Conservation (phyloP, 2,888 invertebrate genomes). For the Macrostomum cliftonense region DNA sequence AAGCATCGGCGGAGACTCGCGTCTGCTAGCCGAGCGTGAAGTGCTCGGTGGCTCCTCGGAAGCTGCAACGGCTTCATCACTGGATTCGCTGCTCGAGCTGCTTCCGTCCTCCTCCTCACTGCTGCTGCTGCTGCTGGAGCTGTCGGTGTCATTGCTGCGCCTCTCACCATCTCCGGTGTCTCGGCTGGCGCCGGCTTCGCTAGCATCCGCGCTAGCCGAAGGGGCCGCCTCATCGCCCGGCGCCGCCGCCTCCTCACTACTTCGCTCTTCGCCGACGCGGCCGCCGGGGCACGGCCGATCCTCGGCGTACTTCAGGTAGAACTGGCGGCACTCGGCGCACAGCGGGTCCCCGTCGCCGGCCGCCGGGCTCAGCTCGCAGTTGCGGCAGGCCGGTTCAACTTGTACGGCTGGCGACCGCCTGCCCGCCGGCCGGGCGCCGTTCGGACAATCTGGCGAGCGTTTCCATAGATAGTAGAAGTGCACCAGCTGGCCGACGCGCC, state of each 20-base stretch:
- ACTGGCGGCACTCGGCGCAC: constrained; percentile 56
- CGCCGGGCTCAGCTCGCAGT: constrained; percentile 43
- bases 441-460: constrained; percentile 90
- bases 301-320: constrained; percentile 59
- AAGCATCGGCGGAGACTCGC: too few relatives aligned
- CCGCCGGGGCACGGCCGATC: constrained; percentile 33
- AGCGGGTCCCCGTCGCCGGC: constrained; percentile 52
- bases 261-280: not conserved
- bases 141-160: not conserved
- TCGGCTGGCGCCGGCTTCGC: too few relatives aligned
- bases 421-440: constrained; percentile 40
- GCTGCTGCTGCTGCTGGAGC: constrained; percentile 7
- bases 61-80: constrained; percentile 1
- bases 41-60: not conserved
- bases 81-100: constrained; percentile 3
- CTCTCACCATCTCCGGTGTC: too few relatives aligned
- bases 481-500: constrained; percentile 57
- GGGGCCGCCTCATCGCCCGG: not conserved
- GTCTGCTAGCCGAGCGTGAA: too few relatives aligned
- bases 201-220: not conserved
- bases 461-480: constrained; percentile 99
- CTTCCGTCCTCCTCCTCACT: too few relatives aligned
- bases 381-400: constrained; percentile 14
- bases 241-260: not conserved
- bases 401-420: constrained; percentile 1